Evolutionary conservation across 1,140 invertebrate species (phyloP).

Genomic region (Drosophila paulistorum): DNA sequence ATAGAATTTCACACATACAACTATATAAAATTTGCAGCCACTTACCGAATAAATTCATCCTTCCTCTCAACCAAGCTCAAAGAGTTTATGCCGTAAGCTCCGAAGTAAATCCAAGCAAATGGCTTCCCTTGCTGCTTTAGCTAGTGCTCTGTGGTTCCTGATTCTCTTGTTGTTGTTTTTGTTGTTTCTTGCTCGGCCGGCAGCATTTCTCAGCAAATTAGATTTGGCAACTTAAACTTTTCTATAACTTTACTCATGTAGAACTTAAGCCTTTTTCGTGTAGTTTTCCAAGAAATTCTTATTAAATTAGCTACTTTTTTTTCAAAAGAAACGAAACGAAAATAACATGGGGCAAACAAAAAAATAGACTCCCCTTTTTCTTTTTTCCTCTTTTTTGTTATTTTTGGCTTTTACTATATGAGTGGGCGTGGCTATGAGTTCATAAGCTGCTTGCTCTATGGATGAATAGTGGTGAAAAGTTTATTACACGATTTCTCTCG

Average conservation of each 20-base stretch:
- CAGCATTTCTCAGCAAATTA: conserved; percentile 68
- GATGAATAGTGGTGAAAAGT: conserved; percentile 43
- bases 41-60: conserved; percentile 25
- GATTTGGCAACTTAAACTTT: conserved; percentile 72
- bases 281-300: conserved; percentile 70
- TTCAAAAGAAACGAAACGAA: conserved; percentile 56
- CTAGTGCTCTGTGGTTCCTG: conserved; percentile 15
- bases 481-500: conserved; percentile 55
- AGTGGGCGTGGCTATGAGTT: conserved; percentile 15
- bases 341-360: conserved; percentile 41
- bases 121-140: conserved; percentile 11
- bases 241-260: conserved; percentile 76
- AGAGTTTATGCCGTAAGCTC: conserved; percentile 44
- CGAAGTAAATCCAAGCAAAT: conserved; percentile 53
- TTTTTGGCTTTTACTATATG: conserved; percentile 1
- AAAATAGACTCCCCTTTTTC: conserved; percentile 21
- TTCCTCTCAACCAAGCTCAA: conserved; percentile 8
- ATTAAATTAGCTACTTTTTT: conserved; percentile 74
- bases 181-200: conserved; percentile 40
- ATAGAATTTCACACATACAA: conserved; percentile 56
- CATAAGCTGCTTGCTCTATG: conserved; percentile 30
- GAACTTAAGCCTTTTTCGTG: conserved; percentile 74
- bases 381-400: neutral
- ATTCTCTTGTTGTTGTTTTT: conserved; percentile 33
- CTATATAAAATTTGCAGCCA: conserved; percentile 29